These are phyloP conservation scores for Palloptera scutellata DNA, from an alignment of 2,888 invertebrate genomes.

Conservation along the genomic window DNA sequence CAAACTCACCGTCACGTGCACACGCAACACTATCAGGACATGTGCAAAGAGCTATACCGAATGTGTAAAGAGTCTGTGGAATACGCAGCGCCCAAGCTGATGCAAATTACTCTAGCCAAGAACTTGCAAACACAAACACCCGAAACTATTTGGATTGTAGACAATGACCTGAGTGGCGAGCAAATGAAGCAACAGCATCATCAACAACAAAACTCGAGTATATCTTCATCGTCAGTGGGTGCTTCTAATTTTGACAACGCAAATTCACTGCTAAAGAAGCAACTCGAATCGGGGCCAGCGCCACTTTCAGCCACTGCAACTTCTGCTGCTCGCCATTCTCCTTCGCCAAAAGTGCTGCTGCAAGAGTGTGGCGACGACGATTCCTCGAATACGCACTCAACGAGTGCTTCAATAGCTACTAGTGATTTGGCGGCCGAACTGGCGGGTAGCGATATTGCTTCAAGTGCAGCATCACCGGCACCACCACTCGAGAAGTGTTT, in stretches of 20 bases:
- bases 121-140: slow-evolving; percentile 41
- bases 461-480: slow-evolving; percentile 35
- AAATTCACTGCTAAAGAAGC: slow-evolving; percentile 59
- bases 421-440: slow-evolving; percentile 51
- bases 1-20: slow-evolving; percentile 77
- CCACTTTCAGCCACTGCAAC: slow-evolving; percentile 12
- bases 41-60: slow-evolving; percentile 74
- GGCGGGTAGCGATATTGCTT: slow-evolving; percentile 49
- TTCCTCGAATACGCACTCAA: slow-evolving; percentile 51
- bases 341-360: slow-evolving; percentile 7
- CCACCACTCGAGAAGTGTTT: slow-evolving; percentile 68
- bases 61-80: slow-evolving; percentile 72
- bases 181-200: slow-evolving; percentile 40
- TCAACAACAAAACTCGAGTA: slow-evolving; percentile 18
- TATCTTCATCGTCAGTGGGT: no score
- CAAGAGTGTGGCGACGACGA: slow-evolving; percentile 42
- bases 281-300: slow-evolving; percentile 53
- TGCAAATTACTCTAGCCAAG: slow-evolving; percentile 58
- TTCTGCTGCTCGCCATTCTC: background rate
- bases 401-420: slow-evolving; percentile 55
- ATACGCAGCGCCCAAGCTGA: slow-evolving; percentile 72
- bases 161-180: slow-evolving; percentile 52
- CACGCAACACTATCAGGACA: slow-evolving; percentile 79
- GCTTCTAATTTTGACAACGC: slow-evolving; percentile 43
- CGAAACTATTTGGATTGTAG: slow-evolving; percentile 62